phyloP scores from a whole-genome alignment of 2,888 invertebrate genomes.

The Coelinius sp. region DNA sequence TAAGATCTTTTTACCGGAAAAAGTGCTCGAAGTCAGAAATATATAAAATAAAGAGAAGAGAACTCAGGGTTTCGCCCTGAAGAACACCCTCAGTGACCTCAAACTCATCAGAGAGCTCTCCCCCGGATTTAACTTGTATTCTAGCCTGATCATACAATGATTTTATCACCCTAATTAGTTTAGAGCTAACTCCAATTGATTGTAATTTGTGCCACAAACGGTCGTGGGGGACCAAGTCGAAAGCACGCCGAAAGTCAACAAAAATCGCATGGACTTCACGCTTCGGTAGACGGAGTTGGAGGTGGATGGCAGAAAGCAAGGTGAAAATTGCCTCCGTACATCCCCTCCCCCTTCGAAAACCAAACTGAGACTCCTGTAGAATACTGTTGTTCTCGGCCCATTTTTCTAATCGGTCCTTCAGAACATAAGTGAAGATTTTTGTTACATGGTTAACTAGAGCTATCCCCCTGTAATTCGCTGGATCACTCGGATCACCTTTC shows the following conservation, averaged over 20 bases:
- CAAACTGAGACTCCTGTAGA: slow-evolving; percentile 43
- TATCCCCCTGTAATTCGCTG: no score
- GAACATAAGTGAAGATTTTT: no score
- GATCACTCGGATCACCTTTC: slow-evolving; percentile 46
- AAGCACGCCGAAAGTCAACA: neutral
- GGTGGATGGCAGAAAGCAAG: slow-evolving; percentile 12
- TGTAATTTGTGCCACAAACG: neutral
- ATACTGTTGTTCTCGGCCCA: slow-evolving; percentile 35
- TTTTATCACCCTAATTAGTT: neutral
- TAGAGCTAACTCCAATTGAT: neutral
- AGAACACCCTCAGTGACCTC: no score
- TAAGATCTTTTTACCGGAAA: neutral
- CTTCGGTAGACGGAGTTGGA: neutral
- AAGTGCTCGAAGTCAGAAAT: neutral
- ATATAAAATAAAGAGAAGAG: neutral
- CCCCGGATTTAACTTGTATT: neutral
- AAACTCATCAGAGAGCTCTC: neutral
- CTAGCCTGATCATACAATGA: neutral
- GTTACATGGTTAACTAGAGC: no score
- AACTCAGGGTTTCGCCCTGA: no score
- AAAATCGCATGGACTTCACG: neutral
- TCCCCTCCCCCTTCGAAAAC: slow-evolving; percentile 35
- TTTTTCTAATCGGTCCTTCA: slow-evolving; percentile 27
- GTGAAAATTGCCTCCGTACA: slow-evolving; percentile 29
- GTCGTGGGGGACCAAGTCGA: slow-evolving; percentile 8